These are phyloP conservation scores for Conus ventricosus DNA, from an alignment of 1,140 invertebrate species.

Conservation along the genomic window DNA sequence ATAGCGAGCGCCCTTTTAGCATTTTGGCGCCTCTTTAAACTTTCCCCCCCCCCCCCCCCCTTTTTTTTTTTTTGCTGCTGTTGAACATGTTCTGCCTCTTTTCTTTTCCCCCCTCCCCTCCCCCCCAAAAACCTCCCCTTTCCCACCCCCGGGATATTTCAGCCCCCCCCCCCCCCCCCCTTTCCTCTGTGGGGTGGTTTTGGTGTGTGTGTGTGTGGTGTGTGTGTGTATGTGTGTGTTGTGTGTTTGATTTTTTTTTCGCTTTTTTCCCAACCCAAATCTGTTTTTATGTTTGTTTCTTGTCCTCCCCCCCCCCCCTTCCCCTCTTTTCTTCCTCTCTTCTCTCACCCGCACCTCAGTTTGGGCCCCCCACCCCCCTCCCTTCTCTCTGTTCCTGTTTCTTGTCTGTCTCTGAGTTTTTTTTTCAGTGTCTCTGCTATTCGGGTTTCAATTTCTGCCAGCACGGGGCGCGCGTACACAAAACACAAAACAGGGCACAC, in stretches of 20 bases:
- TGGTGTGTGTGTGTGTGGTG: too few relatives aligned
- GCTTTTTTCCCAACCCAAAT: neutral
- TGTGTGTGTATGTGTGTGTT: too few relatives aligned
- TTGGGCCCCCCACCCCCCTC: too few relatives aligned
- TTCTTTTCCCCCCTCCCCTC: neutral
- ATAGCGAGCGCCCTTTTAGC: too few relatives aligned
- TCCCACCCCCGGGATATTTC: too few relatives aligned
- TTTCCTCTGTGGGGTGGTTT: neutral
- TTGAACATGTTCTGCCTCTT: neutral
- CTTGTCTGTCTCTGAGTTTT: slow-evolving; percentile 13
- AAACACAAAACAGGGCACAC: too few relatives aligned
- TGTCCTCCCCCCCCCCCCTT: slow-evolving; percentile 9
- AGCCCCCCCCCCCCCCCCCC: slow-evolving; percentile 15
- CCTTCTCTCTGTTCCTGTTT: slow-evolving; percentile 19
- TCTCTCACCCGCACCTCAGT: slow-evolving; percentile 14
- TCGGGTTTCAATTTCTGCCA: too few relatives aligned
- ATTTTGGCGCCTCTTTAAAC: too few relatives aligned
- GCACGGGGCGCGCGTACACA: too few relatives aligned
- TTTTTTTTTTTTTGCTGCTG: too few relatives aligned
- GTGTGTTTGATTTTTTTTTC: neutral
- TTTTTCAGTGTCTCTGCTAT: too few relatives aligned
- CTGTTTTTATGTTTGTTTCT: slow-evolving; percentile 24
- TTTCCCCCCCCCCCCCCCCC: too few relatives aligned
- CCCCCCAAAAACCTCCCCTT: neutral
- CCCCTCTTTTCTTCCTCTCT: slow-evolving; percentile 15